A percentile compares a stretch with the other conserved stretches of the same genome.
phyloP scores from a whole-genome alignment of 2,888 invertebrate species.

The Tachina fera region DNA sequence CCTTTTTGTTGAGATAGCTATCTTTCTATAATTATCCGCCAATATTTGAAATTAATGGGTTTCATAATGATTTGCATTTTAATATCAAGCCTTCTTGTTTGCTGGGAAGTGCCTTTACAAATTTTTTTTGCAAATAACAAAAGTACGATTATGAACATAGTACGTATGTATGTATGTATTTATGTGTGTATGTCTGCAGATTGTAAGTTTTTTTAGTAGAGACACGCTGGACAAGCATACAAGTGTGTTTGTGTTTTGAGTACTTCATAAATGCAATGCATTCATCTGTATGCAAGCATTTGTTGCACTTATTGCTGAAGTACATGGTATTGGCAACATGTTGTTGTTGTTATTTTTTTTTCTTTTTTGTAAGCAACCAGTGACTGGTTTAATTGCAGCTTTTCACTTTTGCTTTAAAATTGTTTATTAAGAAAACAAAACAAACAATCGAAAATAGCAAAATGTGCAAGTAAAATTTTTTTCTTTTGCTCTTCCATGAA shows the following conservation, averaged over 20 bases:
- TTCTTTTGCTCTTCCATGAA: conserved; percentile 36
- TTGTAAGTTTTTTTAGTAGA: background rate
- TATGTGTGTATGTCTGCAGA: background rate
- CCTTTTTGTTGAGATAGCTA: too few species aligned
- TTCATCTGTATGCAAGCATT: background rate
- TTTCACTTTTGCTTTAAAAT: conserved; percentile 78
- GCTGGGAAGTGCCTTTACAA: too few species aligned
- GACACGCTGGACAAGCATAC: background rate
- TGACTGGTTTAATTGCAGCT: conserved; percentile 81
- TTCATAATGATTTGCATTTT: too few species aligned
- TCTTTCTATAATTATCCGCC: too few species aligned
- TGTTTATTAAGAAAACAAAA: conserved; percentile 42
- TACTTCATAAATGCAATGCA: background rate
- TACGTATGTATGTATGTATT: background rate
- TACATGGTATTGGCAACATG: conserved; percentile 56
- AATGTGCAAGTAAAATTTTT: conserved; percentile 19
- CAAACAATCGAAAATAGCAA: background rate
- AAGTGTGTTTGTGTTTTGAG: background rate
- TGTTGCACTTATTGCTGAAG: conserved; percentile 42
- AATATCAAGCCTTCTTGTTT: too few species aligned
- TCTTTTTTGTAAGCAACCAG: conserved; percentile 58
- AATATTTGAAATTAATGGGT: too few species aligned
- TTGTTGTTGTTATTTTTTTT: background rate
- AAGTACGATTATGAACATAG: too few species aligned
- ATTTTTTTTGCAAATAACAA: too few species aligned